Evolutionary conservation across 2,888 invertebrate species (phyloP).

Genomic region (Seladonia tumulorum): DNA sequence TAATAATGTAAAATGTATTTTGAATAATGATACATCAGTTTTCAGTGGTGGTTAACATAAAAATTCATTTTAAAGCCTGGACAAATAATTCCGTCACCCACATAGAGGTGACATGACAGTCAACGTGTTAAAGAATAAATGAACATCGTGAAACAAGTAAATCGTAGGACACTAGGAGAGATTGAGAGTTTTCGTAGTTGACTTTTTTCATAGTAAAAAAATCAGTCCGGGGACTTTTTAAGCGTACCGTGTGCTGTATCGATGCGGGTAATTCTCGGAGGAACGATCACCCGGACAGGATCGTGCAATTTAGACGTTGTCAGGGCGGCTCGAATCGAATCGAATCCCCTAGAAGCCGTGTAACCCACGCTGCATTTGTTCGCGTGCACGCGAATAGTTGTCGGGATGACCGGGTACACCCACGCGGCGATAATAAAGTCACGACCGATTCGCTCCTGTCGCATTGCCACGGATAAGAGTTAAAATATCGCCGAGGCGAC

Average conservation of each 20-base stretch:
- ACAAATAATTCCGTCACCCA: no score
- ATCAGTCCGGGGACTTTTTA: background rate
- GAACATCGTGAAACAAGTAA: no score
- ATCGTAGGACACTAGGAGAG: no score
- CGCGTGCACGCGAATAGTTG: constrained; percentile 56
- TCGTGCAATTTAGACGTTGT: constrained; percentile 35
- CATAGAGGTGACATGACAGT: no score
- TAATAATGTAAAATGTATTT: no score
- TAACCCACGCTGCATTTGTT: constrained; percentile 38
- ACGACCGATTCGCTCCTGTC: constrained; percentile 70
- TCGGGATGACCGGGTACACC: constrained; percentile 59
- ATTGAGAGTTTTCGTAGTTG: no score
- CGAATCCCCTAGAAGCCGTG: constrained; percentile 52
- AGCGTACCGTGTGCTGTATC: background rate
- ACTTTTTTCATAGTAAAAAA: no score
- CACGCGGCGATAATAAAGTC: constrained; percentile 70
- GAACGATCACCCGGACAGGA: constrained; percentile 18
- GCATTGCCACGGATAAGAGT: constrained; percentile 64
- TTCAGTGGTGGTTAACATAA: no score
- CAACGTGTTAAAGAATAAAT: no score
- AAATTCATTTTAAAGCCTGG: no score
- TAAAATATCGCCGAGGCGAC: constrained; percentile 60
- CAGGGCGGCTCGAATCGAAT: constrained; percentile 28
- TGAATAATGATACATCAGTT: no score
- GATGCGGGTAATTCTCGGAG: background rate